These are phyloP conservation scores for Lepidocolaptes lacrymiger DNA, from an alignment of 2,797 vertebrate species.

Conservation along the genomic window DNA sequence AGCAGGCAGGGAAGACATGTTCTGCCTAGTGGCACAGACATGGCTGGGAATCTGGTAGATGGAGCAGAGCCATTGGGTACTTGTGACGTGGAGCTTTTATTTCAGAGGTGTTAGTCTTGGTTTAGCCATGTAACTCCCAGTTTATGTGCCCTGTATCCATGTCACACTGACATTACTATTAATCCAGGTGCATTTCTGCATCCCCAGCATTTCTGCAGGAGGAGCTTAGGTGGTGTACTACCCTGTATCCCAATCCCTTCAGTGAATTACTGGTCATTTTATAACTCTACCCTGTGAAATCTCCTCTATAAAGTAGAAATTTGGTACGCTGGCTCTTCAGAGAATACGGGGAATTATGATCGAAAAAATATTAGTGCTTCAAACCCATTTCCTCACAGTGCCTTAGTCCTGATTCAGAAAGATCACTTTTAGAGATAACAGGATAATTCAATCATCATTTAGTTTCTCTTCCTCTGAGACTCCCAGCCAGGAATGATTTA, in stretches of 20 bases:
- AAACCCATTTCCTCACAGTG: background rate
- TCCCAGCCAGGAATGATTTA: slow-evolving; percentile 6
- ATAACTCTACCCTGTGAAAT: background rate
- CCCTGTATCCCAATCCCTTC: background rate
- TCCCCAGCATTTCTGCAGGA: background rate
- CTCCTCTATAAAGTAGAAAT: background rate
- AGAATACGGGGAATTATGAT: background rate
- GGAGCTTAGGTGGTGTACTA: background rate
- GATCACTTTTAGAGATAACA: slow-evolving; percentile 43
- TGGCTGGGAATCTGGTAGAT: background rate
- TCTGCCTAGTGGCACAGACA: fast-evolving
- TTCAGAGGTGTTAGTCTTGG: fast-evolving
- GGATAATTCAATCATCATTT: slow-evolving; percentile 49
- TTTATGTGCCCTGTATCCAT: background rate
- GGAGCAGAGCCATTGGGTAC: background rate
- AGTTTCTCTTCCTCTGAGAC: slow-evolving; percentile 35
- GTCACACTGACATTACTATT: background rate
- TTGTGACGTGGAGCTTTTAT: background rate
- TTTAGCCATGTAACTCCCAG: background rate
- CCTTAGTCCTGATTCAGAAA: background rate
- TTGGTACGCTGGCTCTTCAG: background rate
- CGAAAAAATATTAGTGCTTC: background rate
- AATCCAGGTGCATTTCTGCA: fast-evolving
- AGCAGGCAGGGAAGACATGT: fast-evolving
- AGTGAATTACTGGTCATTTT: background rate